Evolutionary conservation across 1,140 invertebrate species (phyloP), one percentile per base, ranked within the genome.

Genomic region (Drosophila asahinai): DNA sequence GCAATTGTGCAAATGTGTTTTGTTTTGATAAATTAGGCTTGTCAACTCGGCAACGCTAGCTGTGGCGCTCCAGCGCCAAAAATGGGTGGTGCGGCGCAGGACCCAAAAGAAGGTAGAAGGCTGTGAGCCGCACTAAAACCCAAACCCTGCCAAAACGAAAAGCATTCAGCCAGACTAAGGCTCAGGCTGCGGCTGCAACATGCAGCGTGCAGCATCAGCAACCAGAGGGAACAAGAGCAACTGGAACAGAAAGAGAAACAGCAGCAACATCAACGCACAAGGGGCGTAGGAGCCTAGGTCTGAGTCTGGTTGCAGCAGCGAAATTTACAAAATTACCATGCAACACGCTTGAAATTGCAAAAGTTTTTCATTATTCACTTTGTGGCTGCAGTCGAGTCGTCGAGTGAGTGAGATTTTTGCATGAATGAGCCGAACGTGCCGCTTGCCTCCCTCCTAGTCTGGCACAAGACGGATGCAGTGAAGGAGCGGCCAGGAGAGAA

Each of bases 21-120:
- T 91, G 86, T 91, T 91, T 91, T 91, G 87, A 91, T 91, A 91
- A 91, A 91, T 91, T 91, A 91, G 87, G 87, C 87, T 91, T 91
- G 87, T 91, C 87, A 91, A 91, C 87, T 91, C 76, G 83, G 83
- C 77, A 79, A 83, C 61, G 82, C 67, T 66, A 70, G 52, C 60
- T 36, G 55, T 25, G 36, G 54, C 14, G 17, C 55, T 43, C 55
- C 38, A 77, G 59, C 57, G 25, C 62, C 48, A 63, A 52, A 54
- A 55, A 33, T 51, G 60, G 68, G 61, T 36, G 58, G 48, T 22
- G 40, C 42, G 25, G 40, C n/a, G 38, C 6, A 11, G 30, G 38
- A 33, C 22, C 49, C 64, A 61, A 55, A 52, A 73, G 65, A 52
- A 45, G 68, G 54, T 8, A 33, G 47, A 61, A 45, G 48, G 61